Conservation (phyloP, 2,888 invertebrate species). For the Tiphia femorata region DNA sequence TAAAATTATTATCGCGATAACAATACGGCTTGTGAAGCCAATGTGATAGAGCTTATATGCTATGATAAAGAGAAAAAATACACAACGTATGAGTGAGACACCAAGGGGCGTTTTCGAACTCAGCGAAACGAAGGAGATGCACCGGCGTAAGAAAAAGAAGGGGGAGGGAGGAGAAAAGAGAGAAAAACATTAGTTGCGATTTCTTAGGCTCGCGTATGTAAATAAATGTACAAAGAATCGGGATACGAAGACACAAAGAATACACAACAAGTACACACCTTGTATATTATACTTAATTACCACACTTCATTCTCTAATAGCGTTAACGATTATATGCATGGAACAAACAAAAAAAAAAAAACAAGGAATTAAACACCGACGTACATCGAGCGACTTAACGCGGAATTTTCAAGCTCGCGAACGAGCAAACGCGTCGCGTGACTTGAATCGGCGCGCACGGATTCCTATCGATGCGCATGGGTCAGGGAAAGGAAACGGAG, state of each 20-base stretch:
- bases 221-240: slow-evolving; percentile 51
- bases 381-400: slow-evolving; percentile 23
- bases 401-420: slow-evolving; percentile 18
- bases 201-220: slow-evolving; percentile 41
- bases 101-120: slow-evolving; percentile 13
- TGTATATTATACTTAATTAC: slow-evolving; percentile 66
- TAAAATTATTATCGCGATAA: slow-evolving; percentile 53
- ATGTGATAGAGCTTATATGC: slow-evolving; percentile 69
- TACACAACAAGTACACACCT: slow-evolving; percentile 46
- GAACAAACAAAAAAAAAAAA: too few species aligned
- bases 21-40: slow-evolving; percentile 68
- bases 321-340: slow-evolving; percentile 56
- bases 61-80: slow-evolving; percentile 51
- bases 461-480: not conserved
- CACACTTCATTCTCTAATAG: slow-evolving; percentile 63
- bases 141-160: slow-evolving; percentile 1
- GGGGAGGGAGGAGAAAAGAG: slow-evolving; percentile 1
- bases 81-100: slow-evolving; percentile 21
- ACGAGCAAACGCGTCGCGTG: too few species aligned
- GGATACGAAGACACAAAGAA: slow-evolving; percentile 47
- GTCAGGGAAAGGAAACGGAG: too few species aligned
- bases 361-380: slow-evolving; percentile 22
- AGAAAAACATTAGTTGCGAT: slow-evolving; percentile 24
- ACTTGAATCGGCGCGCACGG: not conserved
- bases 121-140: slow-evolving; percentile 9